These are phyloP conservation scores for Labeo catla DNA, from an alignment of 2,113 vertebrate genomes.

Conservation along the genomic window DNA sequence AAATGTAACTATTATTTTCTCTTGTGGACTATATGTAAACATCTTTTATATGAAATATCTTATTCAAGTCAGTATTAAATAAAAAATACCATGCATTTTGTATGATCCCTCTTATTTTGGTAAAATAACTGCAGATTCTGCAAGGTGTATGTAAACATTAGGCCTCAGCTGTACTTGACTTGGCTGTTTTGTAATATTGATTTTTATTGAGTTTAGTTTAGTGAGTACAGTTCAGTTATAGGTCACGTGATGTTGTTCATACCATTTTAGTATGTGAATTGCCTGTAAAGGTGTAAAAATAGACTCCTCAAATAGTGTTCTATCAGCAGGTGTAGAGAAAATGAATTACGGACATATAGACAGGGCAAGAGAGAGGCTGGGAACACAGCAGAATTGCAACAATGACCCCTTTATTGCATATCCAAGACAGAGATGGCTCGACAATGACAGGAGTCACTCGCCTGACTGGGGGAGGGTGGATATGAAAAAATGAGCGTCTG, in stretches of 20 bases:
- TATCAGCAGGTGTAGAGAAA: constrained; percentile 9
- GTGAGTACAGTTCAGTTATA: background rate
- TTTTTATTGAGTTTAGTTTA: background rate
- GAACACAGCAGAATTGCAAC: constrained; percentile 66
- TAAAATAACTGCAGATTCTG: too few species aligned
- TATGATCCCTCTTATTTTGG: too few species aligned
- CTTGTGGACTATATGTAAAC: too few species aligned
- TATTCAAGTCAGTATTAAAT: too few species aligned
- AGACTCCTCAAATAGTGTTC: constrained; percentile 40
- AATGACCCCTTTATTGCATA: constrained; percentile 78
- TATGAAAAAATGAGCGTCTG: background rate
- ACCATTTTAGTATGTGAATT: constrained; percentile 49
- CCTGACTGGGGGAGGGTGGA: constrained; percentile 47
- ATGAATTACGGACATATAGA: background rate
- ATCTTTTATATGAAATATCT: too few species aligned
- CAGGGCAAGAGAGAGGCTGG: constrained; percentile 9
- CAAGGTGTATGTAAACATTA: too few species aligned
- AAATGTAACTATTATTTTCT: too few species aligned
- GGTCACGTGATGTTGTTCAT: background rate
- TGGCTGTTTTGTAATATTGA: background rate
- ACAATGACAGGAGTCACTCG: constrained; percentile 74
- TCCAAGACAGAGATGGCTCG: constrained; percentile 68
- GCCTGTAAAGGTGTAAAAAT: constrained; percentile 6
- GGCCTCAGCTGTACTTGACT: background rate
- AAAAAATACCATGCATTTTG: too few species aligned